A percentile compares a stretch with the other conserved stretches of the same genome.
Evolutionary conservation across 1,140 invertebrate species (phyloP).

Genomic region (Calephelis nemesis): DNA sequence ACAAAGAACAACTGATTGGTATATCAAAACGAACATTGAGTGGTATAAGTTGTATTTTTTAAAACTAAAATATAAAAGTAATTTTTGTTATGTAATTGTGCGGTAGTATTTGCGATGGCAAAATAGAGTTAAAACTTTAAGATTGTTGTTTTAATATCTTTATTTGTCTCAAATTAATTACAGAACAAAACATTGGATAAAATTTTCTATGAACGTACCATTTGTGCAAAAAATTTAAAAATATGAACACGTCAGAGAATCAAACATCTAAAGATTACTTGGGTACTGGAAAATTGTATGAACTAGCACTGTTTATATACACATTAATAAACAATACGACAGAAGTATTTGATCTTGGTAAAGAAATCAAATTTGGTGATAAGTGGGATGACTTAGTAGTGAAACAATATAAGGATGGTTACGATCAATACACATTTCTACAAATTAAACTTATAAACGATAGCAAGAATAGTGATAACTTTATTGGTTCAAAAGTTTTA

Average conservation of each 20-base stretch:
- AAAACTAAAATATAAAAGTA: too few species aligned
- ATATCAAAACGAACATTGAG: too few species aligned
- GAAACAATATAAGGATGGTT: not conserved
- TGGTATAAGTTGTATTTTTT: too few species aligned
- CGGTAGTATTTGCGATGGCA: too few species aligned
- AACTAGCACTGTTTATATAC: not conserved
- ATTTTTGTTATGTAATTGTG: too few species aligned
- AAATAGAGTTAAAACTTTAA: too few species aligned
- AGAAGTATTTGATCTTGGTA: not conserved
- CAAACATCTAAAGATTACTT: not conserved
- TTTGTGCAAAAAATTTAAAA: not conserved
- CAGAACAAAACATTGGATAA: too few species aligned
- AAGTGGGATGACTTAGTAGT: constrained; percentile 3
- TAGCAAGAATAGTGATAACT: not conserved
- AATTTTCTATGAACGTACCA: not conserved
- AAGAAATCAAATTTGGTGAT: constrained; percentile 7
- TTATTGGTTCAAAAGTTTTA: not conserved
- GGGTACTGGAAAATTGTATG: not conserved
- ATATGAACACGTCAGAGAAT: not conserved
- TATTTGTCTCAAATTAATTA: too few species aligned
- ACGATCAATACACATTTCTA: constrained; percentile 1
- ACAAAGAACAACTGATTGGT: too few species aligned
- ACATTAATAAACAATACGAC: constrained; percentile 3
- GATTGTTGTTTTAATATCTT: too few species aligned
- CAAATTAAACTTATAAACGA: constrained; percentile 8